These are phyloP conservation scores for Furcula furcula DNA, from an alignment of 2,888 invertebrate species.

Conservation along the genomic window DNA sequence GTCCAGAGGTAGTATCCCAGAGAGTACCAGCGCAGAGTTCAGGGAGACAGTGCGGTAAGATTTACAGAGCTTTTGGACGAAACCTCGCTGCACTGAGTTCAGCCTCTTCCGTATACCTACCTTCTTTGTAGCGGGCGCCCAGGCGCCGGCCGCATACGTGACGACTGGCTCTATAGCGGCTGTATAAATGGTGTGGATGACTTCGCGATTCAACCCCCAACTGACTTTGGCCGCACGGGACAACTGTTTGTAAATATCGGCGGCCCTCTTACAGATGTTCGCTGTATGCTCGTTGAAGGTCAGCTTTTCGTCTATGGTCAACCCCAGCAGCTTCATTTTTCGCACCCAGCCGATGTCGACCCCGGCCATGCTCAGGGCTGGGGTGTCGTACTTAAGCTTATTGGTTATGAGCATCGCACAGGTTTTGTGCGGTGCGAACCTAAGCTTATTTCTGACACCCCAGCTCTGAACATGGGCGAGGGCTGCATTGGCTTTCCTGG, in stretches of 20 bases:
- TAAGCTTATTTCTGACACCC: no score
- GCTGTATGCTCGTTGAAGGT: not conserved
- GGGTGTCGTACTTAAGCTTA: no score
- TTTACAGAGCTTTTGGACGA: not conserved
- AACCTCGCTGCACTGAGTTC: not conserved
- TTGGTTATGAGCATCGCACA: no score
- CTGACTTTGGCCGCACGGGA: not conserved
- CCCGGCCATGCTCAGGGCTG: no score
- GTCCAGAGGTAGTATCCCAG: slow-evolving; percentile 12
- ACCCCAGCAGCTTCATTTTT: slow-evolving; percentile 5
- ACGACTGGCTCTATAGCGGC: not conserved
- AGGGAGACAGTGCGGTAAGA: slow-evolving; percentile 1
- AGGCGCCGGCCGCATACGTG: slow-evolving; percentile 1
- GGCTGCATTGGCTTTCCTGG: not conserved
- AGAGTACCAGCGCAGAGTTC: not conserved
- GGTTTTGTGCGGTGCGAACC: no score
- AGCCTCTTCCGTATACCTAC: not conserved
- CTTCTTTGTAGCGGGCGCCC: not conserved
- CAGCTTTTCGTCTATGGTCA: not conserved
- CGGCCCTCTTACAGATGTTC: not conserved
- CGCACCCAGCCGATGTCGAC: no score
- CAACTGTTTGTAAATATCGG: not conserved
- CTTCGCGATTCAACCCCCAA: not conserved
- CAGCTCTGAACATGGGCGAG: no score
- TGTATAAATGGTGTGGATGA: not conserved